Evolutionary conservation across 2,797 vertebrate species (phyloP), one percentile per base, ranked within the genome.

Genomic region (Squalus acanthias): DNA sequence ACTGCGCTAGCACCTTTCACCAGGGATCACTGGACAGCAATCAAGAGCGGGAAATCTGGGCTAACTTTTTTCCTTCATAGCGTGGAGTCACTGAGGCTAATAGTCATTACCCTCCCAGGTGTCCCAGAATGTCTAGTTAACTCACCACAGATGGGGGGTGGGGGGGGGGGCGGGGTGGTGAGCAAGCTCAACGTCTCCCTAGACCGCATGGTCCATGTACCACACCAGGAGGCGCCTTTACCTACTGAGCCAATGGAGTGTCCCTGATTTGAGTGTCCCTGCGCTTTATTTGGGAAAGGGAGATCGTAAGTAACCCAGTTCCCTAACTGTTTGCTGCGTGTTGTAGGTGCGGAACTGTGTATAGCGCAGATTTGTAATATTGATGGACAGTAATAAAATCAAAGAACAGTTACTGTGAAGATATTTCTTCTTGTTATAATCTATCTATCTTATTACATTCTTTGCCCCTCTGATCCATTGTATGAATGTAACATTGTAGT

Each of bases 391-490:
- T 82, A 82, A 82, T 82, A 82, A 46, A 46, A 82, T 82, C 39
- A 82, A 79, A 79, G 79, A 46, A 46, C 79, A 82, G 79, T 82
- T 82, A 82, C n/a, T 46, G n/a, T 82, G 79, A 20, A 82, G 12
- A 39, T 82, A 39, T 46, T 20, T 82, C 79, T 82, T 82, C 79
- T 82, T 46, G 79, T 82, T 82, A 82, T 46, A 82, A 46, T 82
- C 79, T 82, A 82, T 46, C 79, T n/a, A 82, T 82, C 79, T 82
- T 82, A 82, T 82, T 82, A 82, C 39, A n/a, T n/a, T 46, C 79
- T 82, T 82, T 82, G 79, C 46, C 15, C 17, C 79, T 82, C 79
- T 46, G 13, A 82, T 39, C 29, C n/a, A 46, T 39, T 82, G 79
- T 82, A 82, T 6, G 39, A 82, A 46, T 82, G 79, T 46, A 46